A percentile compares a stretch with the other conserved stretches of the same genome.
phyloP scores from a whole-genome alignment of 2,888 invertebrate species.

The Drosophila flavopinicola region DNA sequence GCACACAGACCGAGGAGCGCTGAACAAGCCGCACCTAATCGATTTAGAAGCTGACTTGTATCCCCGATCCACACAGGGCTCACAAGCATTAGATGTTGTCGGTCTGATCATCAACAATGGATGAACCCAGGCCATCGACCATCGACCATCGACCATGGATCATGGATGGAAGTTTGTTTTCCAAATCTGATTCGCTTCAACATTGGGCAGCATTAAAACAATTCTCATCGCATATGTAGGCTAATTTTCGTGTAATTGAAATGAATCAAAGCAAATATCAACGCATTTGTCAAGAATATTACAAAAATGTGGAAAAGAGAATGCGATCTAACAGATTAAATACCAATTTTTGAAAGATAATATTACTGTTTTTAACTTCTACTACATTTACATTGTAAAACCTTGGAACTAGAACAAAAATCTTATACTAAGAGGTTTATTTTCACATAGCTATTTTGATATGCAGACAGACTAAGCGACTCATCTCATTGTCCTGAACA shows the following conservation, averaged over 20 bases:
- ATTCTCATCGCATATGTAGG: constrained; percentile 1
- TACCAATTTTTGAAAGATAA: too few relatives aligned
- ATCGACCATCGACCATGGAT: too few relatives aligned
- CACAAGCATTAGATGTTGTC: constrained; percentile 38
- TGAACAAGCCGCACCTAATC: constrained; percentile 75
- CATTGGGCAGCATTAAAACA: background rate
- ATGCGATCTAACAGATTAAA: too few relatives aligned
- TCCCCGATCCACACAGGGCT: background rate
- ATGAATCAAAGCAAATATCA: background rate
- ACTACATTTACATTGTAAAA: too few relatives aligned
- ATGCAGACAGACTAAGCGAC: too few relatives aligned
- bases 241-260: constrained; percentile 3
- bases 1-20: constrained; percentile 46
- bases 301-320: too few relatives aligned
- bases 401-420: too few relatives aligned
- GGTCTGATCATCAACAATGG: constrained; percentile 22
- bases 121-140: background rate
- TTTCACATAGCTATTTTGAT: too few relatives aligned
- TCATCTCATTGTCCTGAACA: too few relatives aligned
- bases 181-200: background rate
- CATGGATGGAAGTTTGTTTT: constrained; percentile 11
- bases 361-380: too few relatives aligned
- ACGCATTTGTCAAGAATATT: background rate
- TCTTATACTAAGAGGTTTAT: too few relatives aligned
- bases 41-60: constrained; percentile 51